Base-by-base conservation (phyloP, 2,113 vertebrate genomes). In the Hirundichthys speculiger region DNA sequence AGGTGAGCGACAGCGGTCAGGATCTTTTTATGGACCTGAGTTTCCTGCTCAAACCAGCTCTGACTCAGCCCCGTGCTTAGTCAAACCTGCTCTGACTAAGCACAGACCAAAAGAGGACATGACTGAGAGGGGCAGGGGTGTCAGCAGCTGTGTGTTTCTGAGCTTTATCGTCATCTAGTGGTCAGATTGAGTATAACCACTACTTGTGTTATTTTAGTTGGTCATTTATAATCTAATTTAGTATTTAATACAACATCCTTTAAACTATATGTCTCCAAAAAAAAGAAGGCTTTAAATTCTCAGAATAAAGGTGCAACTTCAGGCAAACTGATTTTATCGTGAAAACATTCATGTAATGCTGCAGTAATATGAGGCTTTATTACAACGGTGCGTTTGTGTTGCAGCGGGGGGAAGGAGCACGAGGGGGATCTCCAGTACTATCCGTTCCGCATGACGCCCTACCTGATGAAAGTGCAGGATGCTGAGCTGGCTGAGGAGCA, bases 381-480 rank as follows among this genome's bases (percentile, higher is more conserved):
- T 58, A 1, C 46, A 38, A 53, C 6, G 0, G 2, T 13, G 21
- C 68, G 9, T 69, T 13, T 77, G 10, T 71, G 34, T 77, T 71
- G 2, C 54, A 98, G 96, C 27, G 93, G 94, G 0, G 93, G 94
- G 13, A 95, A 93, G 77, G 94, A 91, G 52, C 92, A 82, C 4
- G 88, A 93, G 67, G 91, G 90, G 7, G 90, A 94, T 50, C 77
- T 94, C 22, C 92, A 89, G 88, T 97, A 97, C 88, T 95, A 94
- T 39, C 97, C 98, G 0, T 99, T 99, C 90, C 94, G 96, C 13
- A 95, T 99, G 95, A 99, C 96, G 13, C 96, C 97, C 0, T 98
- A 98, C 84, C 92, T 96, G 73, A 95, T 95, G 92, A 95, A 95
- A 88, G 94, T 96, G 54, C 94, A 93, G 69, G 93, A 93, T 27